Evolutionary conservation across 2,888 invertebrate genomes (phyloP).

Genomic region (Nemotelus nigrinus): DNA sequence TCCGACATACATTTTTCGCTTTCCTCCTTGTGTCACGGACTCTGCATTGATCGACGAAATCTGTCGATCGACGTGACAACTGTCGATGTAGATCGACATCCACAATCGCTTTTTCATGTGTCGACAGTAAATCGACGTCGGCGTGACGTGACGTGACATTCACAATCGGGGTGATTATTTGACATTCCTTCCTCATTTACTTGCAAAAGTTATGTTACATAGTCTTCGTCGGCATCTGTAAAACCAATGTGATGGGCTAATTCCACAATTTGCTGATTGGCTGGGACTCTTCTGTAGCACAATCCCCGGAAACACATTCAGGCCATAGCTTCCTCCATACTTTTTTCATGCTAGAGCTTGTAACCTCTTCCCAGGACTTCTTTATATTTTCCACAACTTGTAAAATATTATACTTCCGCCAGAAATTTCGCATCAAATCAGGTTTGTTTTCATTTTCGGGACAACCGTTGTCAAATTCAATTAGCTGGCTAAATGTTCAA

Average conservation of each 20-base stretch:
- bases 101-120: too few relatives aligned
- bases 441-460: conserved; percentile 1
- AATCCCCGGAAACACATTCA: neutral
- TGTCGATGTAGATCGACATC: too few relatives aligned
- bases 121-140: too few relatives aligned
- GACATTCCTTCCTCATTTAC: neutral
- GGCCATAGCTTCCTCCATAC: neutral
- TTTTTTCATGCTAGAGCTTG: neutral
- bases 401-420: neutral
- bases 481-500: neutral
- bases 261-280: neutral
- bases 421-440: neutral
- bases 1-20: too few relatives aligned
- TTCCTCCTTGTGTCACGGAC: too few relatives aligned
- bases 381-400: neutral
- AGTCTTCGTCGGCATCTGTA: neutral
- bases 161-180: too few relatives aligned
- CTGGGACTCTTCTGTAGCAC: neutral
- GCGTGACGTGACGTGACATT: too few relatives aligned
- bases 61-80: too few relatives aligned
- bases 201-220: neutral
- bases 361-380: neutral
- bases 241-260: neutral
- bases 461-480: neutral
- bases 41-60: too few relatives aligned